phyloP scores from a whole-genome alignment of 1,140 invertebrate genomes.

The Theocolax elegans region DNA sequence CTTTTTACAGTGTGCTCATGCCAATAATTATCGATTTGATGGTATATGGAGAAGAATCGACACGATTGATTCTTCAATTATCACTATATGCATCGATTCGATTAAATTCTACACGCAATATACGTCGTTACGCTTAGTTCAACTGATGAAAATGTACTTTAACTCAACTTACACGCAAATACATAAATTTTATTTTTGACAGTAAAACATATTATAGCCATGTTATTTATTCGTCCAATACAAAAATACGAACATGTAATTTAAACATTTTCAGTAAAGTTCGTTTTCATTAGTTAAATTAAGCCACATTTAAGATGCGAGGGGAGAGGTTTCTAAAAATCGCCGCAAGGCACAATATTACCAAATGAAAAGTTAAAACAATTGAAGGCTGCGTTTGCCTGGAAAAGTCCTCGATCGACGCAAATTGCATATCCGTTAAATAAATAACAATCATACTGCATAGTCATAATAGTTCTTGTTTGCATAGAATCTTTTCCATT shows the following conservation, averaged over 20 bases:
- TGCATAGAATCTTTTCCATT: conserved; percentile 21
- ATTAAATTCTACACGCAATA: conserved; percentile 14
- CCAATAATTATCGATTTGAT: conserved; percentile 26
- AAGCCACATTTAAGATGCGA: conserved; percentile 34
- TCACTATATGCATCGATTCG: conserved; percentile 23
- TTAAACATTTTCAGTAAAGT: background rate
- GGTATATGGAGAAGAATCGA: conserved; percentile 37
- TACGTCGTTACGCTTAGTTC: conserved; percentile 26
- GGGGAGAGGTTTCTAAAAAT: conserved; percentile 35
- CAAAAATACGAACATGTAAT: conserved; percentile 18
- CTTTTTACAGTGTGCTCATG: conserved; percentile 44
- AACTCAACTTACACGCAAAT: too few species aligned
- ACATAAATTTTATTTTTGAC: conserved; percentile 3
- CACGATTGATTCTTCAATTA: conserved; percentile 22
- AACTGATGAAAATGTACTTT: conserved; percentile 6
- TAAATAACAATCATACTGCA: conserved; percentile 44
- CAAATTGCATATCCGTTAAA: conserved; percentile 30
- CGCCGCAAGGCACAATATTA: conserved; percentile 24
- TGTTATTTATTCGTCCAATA: background rate
- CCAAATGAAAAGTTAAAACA: conserved; percentile 33
- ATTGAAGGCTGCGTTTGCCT: background rate
- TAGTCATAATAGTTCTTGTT: conserved; percentile 25
- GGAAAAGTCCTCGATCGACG: background rate
- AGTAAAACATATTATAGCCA: too few species aligned
- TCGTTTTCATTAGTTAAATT: conserved; percentile 22